Base-by-base conservation (phyloP, 2,797 vertebrate species). In the Paguma larvata region DNA sequence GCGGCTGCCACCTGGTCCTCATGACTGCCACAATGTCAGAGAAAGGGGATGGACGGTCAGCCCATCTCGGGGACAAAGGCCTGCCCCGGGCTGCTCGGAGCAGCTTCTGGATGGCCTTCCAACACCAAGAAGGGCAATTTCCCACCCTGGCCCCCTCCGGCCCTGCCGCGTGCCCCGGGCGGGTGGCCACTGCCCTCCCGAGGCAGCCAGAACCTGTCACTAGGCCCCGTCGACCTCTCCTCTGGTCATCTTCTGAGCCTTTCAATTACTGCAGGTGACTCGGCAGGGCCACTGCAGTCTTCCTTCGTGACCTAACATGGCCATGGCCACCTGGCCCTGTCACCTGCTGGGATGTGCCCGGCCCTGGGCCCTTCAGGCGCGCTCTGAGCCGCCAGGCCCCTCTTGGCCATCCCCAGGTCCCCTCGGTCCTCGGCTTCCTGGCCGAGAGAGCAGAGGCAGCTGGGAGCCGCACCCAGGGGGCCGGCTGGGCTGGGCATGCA, bases 1-100 rank as follows among this genome's bases (percentile, higher is more conserved):
- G 12, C 10, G 6, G 78, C 27, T 15, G 62, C 18, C 9, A 1
- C 63, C 18, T 53, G 38, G n/a, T 9, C n/a, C 46, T 73, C 25
- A 1, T 8, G 12, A 48, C 34, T 27, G 5, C 34, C 1, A 0
- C n/a, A 18, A 44, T 15, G 25, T 23, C 13, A 38, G 67, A 0
- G 3, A 5, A 44, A 4, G 34, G n/a, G 41, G 32, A 16, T 1
- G 4, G 32, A 16, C 0, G 3, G 80, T 30, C 38, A 67, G 63
- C 23, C 23, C 16, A 0, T 75, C 72, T 19, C 4, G 19, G 21
- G 77, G 86, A 14, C 3, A 0, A 23, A 18, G 53, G 27, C 48
- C 53, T 25, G 63, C 18, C 34, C 14, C 3, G 15, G 72, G 75
- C 30, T 8, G 21, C 63, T n/a, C 11, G 1, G 77, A 15, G 18